Evolutionary conservation across 2,797 vertebrate species (phyloP), one percentile per base, ranked within the genome.

Genomic region (Cyclopterus lumpus): DNA sequence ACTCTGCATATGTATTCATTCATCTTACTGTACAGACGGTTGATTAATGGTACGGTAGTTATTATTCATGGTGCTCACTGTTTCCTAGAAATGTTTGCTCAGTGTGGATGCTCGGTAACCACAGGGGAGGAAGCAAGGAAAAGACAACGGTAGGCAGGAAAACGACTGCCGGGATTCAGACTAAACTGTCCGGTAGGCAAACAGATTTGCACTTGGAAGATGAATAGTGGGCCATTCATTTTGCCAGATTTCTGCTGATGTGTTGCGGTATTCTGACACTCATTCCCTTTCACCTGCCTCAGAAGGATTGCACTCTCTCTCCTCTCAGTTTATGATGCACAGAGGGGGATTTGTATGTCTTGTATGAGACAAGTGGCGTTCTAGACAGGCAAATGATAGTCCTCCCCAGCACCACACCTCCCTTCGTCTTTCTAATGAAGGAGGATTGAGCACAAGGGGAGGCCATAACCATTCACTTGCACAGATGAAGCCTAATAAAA

Each of bases 191-290:
- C n/a, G 24, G 24, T 30, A 75, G 63, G 57, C 5, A 18, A 84
- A 38, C 64, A 40, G 42, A 54, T 73, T 74, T 51, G 63, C 60
- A 62, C 62, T 38, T n/a, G 42, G 66, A 77, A 86, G 86, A 91
- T 83, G 68, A 88, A 91, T 80, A 73, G 69, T 48, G 9, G 63
- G 54, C 71, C 36, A 63, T 86, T 84, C 80, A 82, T 91, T 89
- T 86, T 24, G 48, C 49, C 36, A 9, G 73, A 63, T 72, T 84
- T 86, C 67, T 73, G 71, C 78, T 78, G 82, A 84, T 74, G 53
- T 66, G 51, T 71, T 10, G 10, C 38, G 8, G 10, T 71, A 38
- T 55, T 71, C 46, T 73, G 73, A 72, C 51, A 60, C n/a, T 73
- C 54, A 1, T 36, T 44, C 36, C 48, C 5, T 2, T 71, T 38